Base-by-base conservation (phyloP, 2,888 invertebrate genomes). In the Drosophila kanekoi region DNA sequence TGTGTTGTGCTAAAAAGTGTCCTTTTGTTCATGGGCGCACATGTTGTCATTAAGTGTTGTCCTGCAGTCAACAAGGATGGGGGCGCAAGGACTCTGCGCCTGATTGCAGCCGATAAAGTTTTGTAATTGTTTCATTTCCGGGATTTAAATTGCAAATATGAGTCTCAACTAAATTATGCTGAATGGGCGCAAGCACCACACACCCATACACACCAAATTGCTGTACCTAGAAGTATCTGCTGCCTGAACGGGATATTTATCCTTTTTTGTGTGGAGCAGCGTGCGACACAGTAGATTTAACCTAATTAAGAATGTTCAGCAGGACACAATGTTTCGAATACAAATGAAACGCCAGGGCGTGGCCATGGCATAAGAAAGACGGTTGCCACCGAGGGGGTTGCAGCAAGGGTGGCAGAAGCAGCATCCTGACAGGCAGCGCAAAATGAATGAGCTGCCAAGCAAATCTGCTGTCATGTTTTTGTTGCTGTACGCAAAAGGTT, bases 231-330 rank as follows among this genome's bases (percentile, higher is more conserved):
- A 18, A 44, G 60, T 18, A 32, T 43, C n/a, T 37, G 35, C 14
- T 16, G 44, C 44, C 47, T 63, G 59, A 72, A 65, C 52, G 63
- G 70, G 81, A 56, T 68, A 54, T 41, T 74, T 63, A 78, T 76
- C 67, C 68, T 61, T 56, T 75, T 49, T 37, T 56, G 54, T 43
- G 52, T 14, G 58, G 57, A 67, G 72, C 67, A 58, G 77, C 64
- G 85, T 85, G 77, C 66, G 62, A 80, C 80, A 83, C 88, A 89
- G 90, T 89, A 89, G 91, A 91, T 89, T 91, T 91, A 90, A 90
- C 91, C 91, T 90, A 90, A 90, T 90, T 90, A 90, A 91, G 91
- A 90, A 90, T 90, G 90, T 90, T 90, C 81, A 90, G 89, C 90
- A 90, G 90, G 88, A 91, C 91, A 88, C 80, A 84, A 78, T 79